Base-by-base conservation (phyloP, 2,888 invertebrate genomes). In the Linnaemya vulpina region DNA sequence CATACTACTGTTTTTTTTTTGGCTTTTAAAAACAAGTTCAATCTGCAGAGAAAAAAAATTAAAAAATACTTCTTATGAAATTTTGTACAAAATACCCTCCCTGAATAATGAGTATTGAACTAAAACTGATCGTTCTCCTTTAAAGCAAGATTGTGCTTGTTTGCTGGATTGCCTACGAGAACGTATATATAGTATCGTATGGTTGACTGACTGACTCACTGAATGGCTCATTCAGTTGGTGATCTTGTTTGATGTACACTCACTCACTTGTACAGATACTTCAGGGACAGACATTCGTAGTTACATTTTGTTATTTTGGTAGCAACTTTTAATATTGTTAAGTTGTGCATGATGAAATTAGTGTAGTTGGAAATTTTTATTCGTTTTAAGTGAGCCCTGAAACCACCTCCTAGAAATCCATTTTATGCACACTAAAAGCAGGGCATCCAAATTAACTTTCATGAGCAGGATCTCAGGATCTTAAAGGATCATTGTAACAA, bases 1-100 rank as follows among this genome's bases (percentile, higher is more conserved):
- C 40, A 68, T 77, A 71, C 51, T 53, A 20, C 15, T 51, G 10
- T 46, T 76, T 60, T 30, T 76, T 51, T 30, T 38, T 74, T 8
- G 25, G 15, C 25, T 55, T 40, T 71, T 25, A 20, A 63, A 51
- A 84, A 77, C 80, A 74, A 81, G 70, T 84, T 55, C 81, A 84
- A 76, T 40, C 78, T 82, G 82, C 60, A 78, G 40, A 78, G 40
- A 60, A 70, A 63, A 82, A 63, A 82, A 82, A 82, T 77, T 77
- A 67, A 77, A 80, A 62, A 81, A 81, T 74, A 65, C 76, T 75
- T 74, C 67, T 81, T 70, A 63, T 70, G 75, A 75, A 75, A 76
- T 65, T 40, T 65, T 13, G 20, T 67, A 65, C 58, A 51, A 73
- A 55, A 51, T 82, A 82, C 82, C 76, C 82, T 71, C 82, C 76